These are phyloP conservation scores for Heliconius ismenius DNA, from an alignment of 2,888 invertebrate genomes.

Conservation along the genomic window DNA sequence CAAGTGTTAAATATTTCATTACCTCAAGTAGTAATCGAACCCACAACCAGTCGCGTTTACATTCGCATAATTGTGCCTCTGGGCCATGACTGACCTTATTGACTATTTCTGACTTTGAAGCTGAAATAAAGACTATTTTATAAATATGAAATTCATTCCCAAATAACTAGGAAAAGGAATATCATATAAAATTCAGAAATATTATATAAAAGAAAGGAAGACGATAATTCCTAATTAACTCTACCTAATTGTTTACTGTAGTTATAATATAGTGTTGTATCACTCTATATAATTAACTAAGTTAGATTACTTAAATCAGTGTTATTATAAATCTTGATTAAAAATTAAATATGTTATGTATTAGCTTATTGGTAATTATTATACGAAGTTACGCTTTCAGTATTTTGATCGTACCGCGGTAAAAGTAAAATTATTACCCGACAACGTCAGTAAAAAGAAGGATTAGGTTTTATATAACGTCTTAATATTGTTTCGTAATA, in stretches of 20 bases:
- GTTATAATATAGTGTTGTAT: neutral
- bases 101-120: too few relatives aligned
- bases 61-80: too few relatives aligned
- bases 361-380: slow-evolving; percentile 15
- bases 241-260: neutral
- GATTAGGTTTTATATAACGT: neutral
- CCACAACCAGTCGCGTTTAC: too few relatives aligned
- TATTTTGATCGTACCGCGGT: neutral
- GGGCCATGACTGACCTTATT: too few relatives aligned
- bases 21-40: too few relatives aligned
- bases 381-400: slow-evolving; percentile 13
- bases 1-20: neutral
- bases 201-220: slow-evolving; percentile 34
- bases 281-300: neutral
- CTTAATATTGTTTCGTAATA: neutral
- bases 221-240: slow-evolving; percentile 23
- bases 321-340: slow-evolving; percentile 15
- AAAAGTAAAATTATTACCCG: slow-evolving; percentile 11
- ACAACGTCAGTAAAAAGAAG: neutral
- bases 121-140: too few relatives aligned
- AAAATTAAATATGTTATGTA: slow-evolving; percentile 8
- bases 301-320: neutral
- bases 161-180: slow-evolving; percentile 26
- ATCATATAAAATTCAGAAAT: slow-evolving; percentile 27
- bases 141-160: neutral